phyloP scores from a whole-genome alignment of 2,113 vertebrate species.

The Etheostoma spectabile region DNA sequence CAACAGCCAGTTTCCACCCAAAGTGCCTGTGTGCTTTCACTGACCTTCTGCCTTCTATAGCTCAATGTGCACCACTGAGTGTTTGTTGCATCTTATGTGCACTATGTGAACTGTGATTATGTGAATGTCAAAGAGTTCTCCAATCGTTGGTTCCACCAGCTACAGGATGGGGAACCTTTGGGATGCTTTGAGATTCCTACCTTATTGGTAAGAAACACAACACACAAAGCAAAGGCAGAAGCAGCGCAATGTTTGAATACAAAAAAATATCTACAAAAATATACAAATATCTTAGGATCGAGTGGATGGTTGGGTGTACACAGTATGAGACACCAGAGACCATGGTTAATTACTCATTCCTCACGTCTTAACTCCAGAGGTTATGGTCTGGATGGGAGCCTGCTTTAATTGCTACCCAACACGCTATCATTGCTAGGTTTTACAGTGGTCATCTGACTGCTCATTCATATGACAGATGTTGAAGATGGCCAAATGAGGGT shows the following conservation, averaged over 20 bases:
- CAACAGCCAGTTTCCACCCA: not conserved
- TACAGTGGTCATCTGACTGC: not conserved
- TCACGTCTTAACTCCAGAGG: not conserved
- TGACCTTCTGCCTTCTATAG: not conserved
- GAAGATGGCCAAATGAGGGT: not conserved
- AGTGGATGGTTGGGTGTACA: not conserved
- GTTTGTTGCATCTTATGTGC: not conserved
- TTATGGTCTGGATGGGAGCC: not conserved
- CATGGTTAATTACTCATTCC: no score
- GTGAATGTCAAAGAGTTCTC: not conserved
- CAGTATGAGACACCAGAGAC: not conserved
- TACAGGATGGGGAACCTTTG: not conserved
- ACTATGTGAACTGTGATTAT: not conserved
- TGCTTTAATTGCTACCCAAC: not conserved
- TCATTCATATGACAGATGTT: not conserved
- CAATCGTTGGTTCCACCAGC: not conserved
- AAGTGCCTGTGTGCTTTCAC: not conserved
- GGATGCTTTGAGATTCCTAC: not conserved
- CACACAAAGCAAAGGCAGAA: no score
- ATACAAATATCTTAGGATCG: no score
- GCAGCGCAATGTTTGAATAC: no score
- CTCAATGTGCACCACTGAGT: no score
- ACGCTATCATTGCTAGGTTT: not conserved
- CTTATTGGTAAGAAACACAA: not conserved
- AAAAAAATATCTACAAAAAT: no score